Percentiles rank a stretch among this genome's conserved stretches.
Evolutionary conservation across 2,113 vertebrate genomes (phyloP).

Genomic region (Mesembrinibis cayennensis): DNA sequence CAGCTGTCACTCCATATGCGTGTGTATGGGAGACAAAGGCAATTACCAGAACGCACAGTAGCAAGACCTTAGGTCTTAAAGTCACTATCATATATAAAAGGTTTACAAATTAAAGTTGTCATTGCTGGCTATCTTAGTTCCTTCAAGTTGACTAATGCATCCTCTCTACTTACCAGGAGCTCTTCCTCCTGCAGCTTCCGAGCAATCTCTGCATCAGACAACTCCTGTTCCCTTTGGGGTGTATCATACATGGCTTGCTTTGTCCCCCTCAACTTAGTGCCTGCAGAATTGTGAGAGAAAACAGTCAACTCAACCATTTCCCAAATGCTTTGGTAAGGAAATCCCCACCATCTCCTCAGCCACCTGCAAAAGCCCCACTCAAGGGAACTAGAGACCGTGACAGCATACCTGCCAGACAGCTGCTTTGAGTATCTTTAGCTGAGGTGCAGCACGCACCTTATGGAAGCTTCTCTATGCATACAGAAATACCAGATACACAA

Average conservation of each 20-base stretch:
- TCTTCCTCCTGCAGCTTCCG: conserved; percentile 91
- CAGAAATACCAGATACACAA: neutral
- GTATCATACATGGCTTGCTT: conserved; percentile 75
- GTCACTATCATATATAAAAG: neutral
- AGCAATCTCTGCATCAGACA: conserved; percentile 91
- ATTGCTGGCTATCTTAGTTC: neutral
- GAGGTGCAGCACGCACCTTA: neutral
- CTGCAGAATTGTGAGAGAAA: conserved; percentile 37
- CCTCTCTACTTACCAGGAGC: conserved; percentile 78
- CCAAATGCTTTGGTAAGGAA: neutral
- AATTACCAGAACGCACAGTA: neutral
- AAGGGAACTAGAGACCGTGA: neutral
- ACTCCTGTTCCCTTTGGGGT: conserved; percentile 78
- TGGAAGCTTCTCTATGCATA: neutral
- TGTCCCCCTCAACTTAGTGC: conserved; percentile 34
- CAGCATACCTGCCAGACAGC: neutral
- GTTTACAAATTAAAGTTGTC: neutral
- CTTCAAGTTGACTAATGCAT: neutral
- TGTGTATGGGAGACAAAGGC: neutral
- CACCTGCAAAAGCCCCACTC: neutral
- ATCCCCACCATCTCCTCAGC: neutral
- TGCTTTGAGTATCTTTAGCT: neutral
- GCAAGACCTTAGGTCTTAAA: neutral
- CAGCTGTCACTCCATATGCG: neutral
- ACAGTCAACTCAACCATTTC: neutral